These are phyloP conservation scores for Oryzias woworae DNA, from an alignment of 2,113 vertebrate genomes.

Conservation along the genomic window DNA sequence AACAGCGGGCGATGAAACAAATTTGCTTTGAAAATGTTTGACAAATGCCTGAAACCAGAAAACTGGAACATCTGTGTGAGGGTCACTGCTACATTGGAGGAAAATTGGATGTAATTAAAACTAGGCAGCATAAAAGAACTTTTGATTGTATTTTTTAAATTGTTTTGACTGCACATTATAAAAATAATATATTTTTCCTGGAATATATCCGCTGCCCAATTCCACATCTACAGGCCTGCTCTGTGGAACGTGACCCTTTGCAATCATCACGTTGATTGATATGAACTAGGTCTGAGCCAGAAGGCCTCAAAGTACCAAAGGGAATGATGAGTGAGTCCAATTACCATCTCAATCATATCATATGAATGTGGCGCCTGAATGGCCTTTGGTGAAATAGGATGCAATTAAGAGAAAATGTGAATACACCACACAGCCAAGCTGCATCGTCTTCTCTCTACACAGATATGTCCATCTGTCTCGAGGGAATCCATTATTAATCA, in stretches of 20 bases:
- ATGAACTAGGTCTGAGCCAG: background rate
- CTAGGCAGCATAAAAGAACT: background rate
- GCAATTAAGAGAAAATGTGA: background rate
- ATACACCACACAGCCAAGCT: conserved; percentile 1
- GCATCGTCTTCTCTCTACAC: background rate
- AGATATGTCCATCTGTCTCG: background rate
- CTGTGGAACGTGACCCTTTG: conserved; percentile 4
- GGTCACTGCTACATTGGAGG: conserved; percentile 3
- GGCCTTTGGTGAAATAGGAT: conserved; percentile 2
- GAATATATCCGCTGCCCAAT: no score
- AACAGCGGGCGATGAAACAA: conserved; percentile 17
- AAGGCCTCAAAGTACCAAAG: conserved; percentile 2
- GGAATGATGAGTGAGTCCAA: background rate
- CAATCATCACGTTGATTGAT: conserved; percentile 13
- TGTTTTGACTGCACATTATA: no score
- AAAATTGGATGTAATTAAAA: background rate
- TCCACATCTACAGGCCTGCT: background rate
- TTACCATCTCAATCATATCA: conserved; percentile 3
- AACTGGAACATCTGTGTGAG: conserved; percentile 17
- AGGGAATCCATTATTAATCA: conserved; percentile 18
- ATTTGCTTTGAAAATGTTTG: conserved; percentile 21
- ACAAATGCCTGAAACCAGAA: conserved; percentile 16
- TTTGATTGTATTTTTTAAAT: no score
- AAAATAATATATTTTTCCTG: no score
- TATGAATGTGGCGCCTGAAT: background rate